Evolutionary conservation across 2,888 invertebrate genomes (phyloP).

Genomic region (Troides aeacus): DNA sequence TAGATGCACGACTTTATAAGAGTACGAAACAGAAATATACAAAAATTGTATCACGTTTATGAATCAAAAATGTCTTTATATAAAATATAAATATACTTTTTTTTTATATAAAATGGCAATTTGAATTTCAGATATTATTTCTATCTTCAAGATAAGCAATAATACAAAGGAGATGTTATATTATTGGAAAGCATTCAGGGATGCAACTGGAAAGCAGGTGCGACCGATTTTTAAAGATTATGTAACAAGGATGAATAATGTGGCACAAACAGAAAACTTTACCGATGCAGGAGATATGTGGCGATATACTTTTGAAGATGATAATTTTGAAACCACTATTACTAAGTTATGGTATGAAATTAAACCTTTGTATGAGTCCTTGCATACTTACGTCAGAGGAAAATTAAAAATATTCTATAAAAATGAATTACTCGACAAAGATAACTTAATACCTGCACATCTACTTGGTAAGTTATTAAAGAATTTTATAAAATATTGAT

Average conservation of each 20-base stretch:
- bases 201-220: constrained; percentile 82
- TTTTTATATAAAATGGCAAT: no score
- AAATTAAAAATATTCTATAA: constrained; percentile 77
- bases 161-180: constrained; percentile 82
- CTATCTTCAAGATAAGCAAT: constrained; percentile 70
- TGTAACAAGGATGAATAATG: constrained; percentile 81
- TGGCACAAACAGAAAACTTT: constrained; percentile 77
- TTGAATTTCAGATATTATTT: constrained; percentile 58
- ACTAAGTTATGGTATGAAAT: constrained; percentile 79
- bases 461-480: constrained; percentile 77
- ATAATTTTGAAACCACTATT: constrained; percentile 64
- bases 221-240: constrained; percentile 81
- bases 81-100: no score
- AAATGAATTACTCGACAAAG: constrained; percentile 59
- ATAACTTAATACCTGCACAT: constrained; percentile 84
- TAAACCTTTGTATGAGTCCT: constrained; percentile 81
- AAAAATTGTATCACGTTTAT: no score
- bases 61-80: no score
- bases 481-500: background rate
- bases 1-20: no score
- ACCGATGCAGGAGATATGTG: constrained; percentile 73
- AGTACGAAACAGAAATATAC: no score
- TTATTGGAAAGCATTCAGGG: constrained; percentile 84
- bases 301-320: constrained; percentile 69
- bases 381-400: constrained; percentile 82